Evolutionary conservation across 2,888 invertebrate species (phyloP), one percentile per base, ranked within the genome.

Genomic region (Folsomia manolachei): DNA sequence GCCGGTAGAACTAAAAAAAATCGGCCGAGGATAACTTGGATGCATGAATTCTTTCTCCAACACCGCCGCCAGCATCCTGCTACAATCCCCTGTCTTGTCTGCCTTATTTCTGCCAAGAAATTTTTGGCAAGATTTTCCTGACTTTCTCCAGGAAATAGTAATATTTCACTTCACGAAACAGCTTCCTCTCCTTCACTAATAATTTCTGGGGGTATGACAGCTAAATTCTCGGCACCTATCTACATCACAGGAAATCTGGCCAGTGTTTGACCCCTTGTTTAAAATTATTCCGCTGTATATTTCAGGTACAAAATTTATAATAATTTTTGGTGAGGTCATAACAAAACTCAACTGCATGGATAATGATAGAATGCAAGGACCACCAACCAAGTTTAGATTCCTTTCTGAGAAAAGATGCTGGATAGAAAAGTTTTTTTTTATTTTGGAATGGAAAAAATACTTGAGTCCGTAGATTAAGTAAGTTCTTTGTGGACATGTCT

Each of bases 21-120:
- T n/a, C n/a, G n/a, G n/a, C n/a, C n/a, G n/a, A n/a, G n/a, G n/a
- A n/a, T n/a, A n/a, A n/a, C n/a, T n/a, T n/a, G n/a, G n/a, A n/a
- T n/a, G n/a, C n/a, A n/a, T n/a, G n/a, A n/a, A 39, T 14, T 39
- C 39, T 4, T 56, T 56, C n/a, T 19, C n/a, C 18, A 19, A 14
- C 56, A 51, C 19, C 56, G 21, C 18, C 56, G n/a, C 18, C 21
- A 56, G 4, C 11, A 56, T 19, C 18, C 18, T 19, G 19, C 21
- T 11, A 51, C 51, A 9, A 51, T 51, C 19, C 56, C 18, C 19
- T 19, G 56, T 56, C 56, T 19, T 14, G 56, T n/a, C n/a, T n/a
- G n/a, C n/a, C 11, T 56, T 56, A 56, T 18, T 56, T 56, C 56
- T 56, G 56, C 56, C 56, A 56, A 56, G 56, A 56, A 51, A 19